Percentiles rank a stretch among this genome's conserved stretches.
Evolutionary conservation across 2,113 vertebrate species (phyloP).

Genomic region (Oncorhynchus masou): DNA sequence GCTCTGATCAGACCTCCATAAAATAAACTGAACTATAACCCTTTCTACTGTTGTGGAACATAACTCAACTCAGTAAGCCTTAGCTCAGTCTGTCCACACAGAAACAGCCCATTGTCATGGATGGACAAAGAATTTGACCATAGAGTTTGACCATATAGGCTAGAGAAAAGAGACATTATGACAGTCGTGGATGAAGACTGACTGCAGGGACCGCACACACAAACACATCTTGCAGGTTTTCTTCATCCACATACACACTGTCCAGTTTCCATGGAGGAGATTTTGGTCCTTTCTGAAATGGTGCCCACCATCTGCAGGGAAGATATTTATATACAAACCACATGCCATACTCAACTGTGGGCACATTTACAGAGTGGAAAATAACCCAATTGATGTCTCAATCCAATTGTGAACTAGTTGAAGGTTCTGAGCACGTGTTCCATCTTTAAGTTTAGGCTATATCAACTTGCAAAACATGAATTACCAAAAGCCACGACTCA

Average conservation of each 20-base stretch:
- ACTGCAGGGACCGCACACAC: neutral
- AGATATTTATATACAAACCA: slow-evolving; percentile 7
- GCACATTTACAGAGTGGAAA: slow-evolving; percentile 16
- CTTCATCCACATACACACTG: neutral
- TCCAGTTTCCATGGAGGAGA: neutral
- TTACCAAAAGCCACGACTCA: too few relatives aligned
- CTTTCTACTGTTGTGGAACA: slow-evolving; percentile 12
- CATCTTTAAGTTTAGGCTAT: neutral
- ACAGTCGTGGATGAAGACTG: slow-evolving; percentile 9
- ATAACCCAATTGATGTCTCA: neutral
- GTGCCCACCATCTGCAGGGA: slow-evolving; percentile 1
- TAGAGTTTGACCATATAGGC: slow-evolving; percentile 10
- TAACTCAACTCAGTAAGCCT: slow-evolving; percentile 7
- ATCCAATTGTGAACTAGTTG: neutral
- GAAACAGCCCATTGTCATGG: slow-evolving; percentile 15
- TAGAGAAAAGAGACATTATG: slow-evolving; percentile 10
- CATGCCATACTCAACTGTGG: slow-evolving; percentile 3
- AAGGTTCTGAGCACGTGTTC: too few relatives aligned
- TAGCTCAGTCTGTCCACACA: slow-evolving; percentile 24
- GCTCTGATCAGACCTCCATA: neutral
- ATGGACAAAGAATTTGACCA: neutral
- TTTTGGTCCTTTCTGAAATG: neutral
- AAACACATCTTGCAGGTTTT: neutral
- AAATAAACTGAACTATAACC: neutral
- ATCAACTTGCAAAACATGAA: neutral